A percentile compares a stretch with the other conserved stretches of the same genome.
phyloP scores from a whole-genome alignment of 2,888 invertebrate genomes.

The Axea sp. region DNA sequence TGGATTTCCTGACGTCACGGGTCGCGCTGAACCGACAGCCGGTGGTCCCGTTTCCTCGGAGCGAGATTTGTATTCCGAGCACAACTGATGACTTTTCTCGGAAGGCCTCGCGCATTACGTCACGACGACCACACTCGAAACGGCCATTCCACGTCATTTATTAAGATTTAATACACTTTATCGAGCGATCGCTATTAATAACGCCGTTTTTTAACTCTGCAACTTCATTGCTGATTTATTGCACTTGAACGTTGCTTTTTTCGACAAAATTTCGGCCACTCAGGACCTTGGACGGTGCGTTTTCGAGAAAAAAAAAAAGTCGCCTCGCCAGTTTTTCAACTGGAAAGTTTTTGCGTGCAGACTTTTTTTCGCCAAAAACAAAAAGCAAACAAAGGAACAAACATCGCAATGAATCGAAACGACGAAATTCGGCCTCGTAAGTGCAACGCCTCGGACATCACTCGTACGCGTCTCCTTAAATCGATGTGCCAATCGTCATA shows the following conservation, averaged over 20 bases:
- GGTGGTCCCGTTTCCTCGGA: slow-evolving; percentile 56
- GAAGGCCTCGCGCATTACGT: slow-evolving; percentile 57
- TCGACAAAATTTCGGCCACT: neutral
- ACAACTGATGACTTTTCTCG: slow-evolving; percentile 55
- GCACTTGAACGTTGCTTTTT: neutral
- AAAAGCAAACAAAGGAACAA: too few species aligned
- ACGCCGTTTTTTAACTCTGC: slow-evolving; percentile 8
- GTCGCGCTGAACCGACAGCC: slow-evolving; percentile 44
- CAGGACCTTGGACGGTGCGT: neutral
- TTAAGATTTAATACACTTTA: slow-evolving; percentile 45
- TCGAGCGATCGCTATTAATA: slow-evolving; percentile 31
- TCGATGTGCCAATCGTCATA: too few species aligned
- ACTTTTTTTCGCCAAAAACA: too few species aligned
- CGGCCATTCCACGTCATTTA: slow-evolving; percentile 24
- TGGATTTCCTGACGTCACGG: slow-evolving; percentile 44
- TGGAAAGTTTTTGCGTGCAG: too few species aligned
- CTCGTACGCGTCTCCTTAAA: slow-evolving; percentile 19
- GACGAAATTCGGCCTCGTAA: slow-evolving; percentile 27
- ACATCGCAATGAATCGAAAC: slow-evolving; percentile 24
- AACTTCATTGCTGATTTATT: neutral
- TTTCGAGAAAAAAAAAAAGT: neutral
- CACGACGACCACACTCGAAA: slow-evolving; percentile 52
- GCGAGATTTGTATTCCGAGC: slow-evolving; percentile 54
- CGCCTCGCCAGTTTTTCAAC: neutral
- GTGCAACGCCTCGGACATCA: slow-evolving; percentile 12